Percentiles rank a stretch among this genome's conserved stretches.
Evolutionary conservation across 2,797 vertebrate species (phyloP).

Genomic region (Calcarius lapponicus): DNA sequence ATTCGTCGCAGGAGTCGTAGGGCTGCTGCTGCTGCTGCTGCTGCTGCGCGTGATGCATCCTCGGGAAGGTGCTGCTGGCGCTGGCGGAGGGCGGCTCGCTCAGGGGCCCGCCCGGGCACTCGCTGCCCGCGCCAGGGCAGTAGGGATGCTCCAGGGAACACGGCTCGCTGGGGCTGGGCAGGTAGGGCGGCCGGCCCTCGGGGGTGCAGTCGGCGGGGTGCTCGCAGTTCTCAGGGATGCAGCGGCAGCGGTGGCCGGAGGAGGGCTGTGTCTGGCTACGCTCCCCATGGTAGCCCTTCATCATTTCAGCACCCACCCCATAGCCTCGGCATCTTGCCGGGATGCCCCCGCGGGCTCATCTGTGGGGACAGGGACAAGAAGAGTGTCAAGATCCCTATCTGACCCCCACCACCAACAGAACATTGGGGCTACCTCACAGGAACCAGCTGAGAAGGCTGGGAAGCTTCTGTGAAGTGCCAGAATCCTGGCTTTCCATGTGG

Average conservation of each 20-base stretch:
- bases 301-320: constrained; percentile 60
- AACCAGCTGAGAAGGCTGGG: neutral
- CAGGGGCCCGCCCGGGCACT: constrained; percentile 78
- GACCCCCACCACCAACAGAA: accelerated
- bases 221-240: constrained; percentile 86
- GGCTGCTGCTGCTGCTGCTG: constrained; percentile 90
- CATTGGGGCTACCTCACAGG: accelerated
- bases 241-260: constrained; percentile 85
- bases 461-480: neutral
- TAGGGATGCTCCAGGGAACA: constrained; percentile 85
- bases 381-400: neutral
- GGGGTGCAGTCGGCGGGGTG: constrained; percentile 81
- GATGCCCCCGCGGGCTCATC: constrained; percentile 55
- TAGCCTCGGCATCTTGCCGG: constrained; percentile 63
- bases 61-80: constrained; percentile 95
- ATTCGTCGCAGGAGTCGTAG: constrained; percentile 96
- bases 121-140: constrained; percentile 83
- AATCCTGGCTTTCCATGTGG: neutral
- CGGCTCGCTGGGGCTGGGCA: constrained; percentile 79
- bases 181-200: constrained; percentile 72
- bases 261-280: constrained; percentile 92
- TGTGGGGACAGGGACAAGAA: neutral
- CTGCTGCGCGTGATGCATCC: constrained; percentile 91
- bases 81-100: constrained; percentile 77
- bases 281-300: constrained; percentile 93